Evolutionary conservation across 2,888 invertebrate genomes (phyloP).

Genomic region (Hirtodrosophila confusa): DNA sequence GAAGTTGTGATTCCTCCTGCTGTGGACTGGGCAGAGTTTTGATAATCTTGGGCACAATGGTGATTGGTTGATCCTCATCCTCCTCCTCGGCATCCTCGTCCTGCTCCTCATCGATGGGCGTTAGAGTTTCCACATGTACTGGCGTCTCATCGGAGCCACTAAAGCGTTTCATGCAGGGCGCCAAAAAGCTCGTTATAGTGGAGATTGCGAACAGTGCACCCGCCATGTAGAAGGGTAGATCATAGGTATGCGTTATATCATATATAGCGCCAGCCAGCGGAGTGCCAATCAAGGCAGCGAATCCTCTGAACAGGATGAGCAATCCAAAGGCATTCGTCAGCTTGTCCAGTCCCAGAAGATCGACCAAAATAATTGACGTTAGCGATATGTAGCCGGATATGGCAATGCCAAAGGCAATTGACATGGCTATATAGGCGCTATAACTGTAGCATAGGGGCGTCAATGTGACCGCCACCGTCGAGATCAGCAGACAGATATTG

Average conservation of each 20-base stretch:
- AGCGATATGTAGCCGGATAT: constrained; percentile 98
- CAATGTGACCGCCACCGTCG: constrained; percentile 92
- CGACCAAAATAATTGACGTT: constrained; percentile 98
- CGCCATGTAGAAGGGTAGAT: constrained; percentile 96
- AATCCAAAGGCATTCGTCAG: constrained; percentile 98
- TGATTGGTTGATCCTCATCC: constrained; percentile 90
- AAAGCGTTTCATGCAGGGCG: constrained; percentile 89
- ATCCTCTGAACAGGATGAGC: constrained; percentile 96
- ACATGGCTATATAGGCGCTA: constrained; percentile 90
- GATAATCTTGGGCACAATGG: constrained; percentile 91
- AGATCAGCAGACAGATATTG: constrained; percentile 95
- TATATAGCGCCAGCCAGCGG: constrained; percentile 94
- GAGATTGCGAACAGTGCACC: constrained; percentile 94
- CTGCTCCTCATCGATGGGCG: constrained; percentile 94
- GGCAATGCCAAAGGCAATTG: constrained; percentile 95
- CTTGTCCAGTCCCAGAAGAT: constrained; percentile 96
- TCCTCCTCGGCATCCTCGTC: constrained; percentile 91
- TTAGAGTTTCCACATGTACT: constrained; percentile 89
- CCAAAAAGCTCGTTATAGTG: constrained; percentile 92
- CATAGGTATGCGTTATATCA: constrained; percentile 93
- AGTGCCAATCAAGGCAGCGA: constrained; percentile 94
- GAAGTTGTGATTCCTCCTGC: constrained; percentile 66
- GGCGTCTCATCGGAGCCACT: constrained; percentile 86
- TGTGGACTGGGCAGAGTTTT: constrained; percentile 90
- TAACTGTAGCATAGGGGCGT: constrained; percentile 94